These are phyloP conservation scores for Platysternon megacephalum DNA, from an alignment of 2,113 vertebrate genomes.

Conservation along the genomic window DNA sequence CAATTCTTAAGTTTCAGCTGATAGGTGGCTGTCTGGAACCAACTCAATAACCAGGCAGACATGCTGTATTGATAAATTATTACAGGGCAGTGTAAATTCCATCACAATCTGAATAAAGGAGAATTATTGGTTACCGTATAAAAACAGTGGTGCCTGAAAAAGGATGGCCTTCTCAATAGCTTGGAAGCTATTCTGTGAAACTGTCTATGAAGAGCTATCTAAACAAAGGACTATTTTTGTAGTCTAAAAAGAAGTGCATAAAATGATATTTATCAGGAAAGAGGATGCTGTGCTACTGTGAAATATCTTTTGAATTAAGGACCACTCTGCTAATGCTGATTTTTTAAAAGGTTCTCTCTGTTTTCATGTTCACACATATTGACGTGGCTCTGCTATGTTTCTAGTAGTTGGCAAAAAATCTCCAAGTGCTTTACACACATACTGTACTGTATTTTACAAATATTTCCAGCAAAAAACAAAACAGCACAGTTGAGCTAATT, in stretches of 20 bases:
- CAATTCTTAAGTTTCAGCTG: neutral
- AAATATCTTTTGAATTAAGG: neutral
- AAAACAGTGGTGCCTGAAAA: neutral
- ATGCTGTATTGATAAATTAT: neutral
- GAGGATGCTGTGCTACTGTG: neutral
- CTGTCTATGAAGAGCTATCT: neutral
- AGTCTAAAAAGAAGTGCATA: neutral
- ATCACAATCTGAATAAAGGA: neutral
- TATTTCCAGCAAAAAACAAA: conserved; percentile 11
- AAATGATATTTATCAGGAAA: neutral
- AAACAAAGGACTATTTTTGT: neutral
- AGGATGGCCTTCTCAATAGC: neutral
- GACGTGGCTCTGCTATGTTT: neutral
- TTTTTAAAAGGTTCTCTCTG: neutral
- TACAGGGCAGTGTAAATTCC: accelerated
- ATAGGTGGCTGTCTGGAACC: neutral
- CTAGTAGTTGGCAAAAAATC: no score
- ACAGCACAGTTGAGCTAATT: neutral
- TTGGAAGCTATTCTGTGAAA: neutral
- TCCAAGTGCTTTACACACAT: neutral
- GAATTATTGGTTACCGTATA: neutral
- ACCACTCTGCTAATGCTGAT: neutral
- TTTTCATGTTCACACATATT: neutral
- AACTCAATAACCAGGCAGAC: neutral
- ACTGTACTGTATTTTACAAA: neutral